Evolutionary conservation across 2,888 invertebrate genomes (phyloP).

Genomic region (Malthinus seriepunctatus): DNA sequence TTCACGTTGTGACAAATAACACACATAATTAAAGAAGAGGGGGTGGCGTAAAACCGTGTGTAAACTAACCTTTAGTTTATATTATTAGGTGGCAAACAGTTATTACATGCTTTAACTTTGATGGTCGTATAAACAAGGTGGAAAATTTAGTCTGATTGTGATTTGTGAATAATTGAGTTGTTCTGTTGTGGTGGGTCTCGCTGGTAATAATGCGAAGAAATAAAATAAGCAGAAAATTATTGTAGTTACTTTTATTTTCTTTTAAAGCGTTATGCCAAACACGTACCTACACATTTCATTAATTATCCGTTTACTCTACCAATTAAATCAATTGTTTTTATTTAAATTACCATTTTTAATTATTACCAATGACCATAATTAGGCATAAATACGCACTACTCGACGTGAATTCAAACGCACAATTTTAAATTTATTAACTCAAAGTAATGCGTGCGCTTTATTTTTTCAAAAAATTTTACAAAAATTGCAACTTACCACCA

Average conservation of each 20-base stretch:
- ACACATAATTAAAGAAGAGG: constrained; percentile 13
- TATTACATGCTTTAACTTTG: constrained; percentile 26
- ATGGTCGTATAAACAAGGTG: constrained; percentile 28
- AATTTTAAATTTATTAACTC: background rate
- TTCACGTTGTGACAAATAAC: constrained; percentile 19
- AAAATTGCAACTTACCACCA: constrained; percentile 72
- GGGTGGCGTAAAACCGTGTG: constrained; percentile 15
- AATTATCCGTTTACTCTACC: constrained; percentile 8
- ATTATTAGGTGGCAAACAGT: constrained; percentile 25
- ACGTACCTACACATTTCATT: constrained; percentile 15
- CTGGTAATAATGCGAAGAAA: constrained; percentile 18
- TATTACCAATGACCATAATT: background rate
- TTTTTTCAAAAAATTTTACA: background rate
- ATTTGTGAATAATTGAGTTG: constrained; percentile 26
- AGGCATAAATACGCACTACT: background rate
- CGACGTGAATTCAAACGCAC: background rate
- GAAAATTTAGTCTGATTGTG: constrained; percentile 28
- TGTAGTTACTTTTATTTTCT: constrained; percentile 14
- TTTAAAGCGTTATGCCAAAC: constrained; percentile 19
- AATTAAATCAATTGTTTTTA: background rate
- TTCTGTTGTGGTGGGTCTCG: constrained; percentile 23
- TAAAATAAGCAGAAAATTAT: constrained; percentile 26
- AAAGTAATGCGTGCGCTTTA: background rate
- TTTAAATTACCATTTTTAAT: too few relatives aligned
- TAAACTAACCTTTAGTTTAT: constrained; percentile 21